These are phyloP conservation scores for Campoplex nolae DNA, from an alignment of 2,888 invertebrate species.

Conservation along the genomic window DNA sequence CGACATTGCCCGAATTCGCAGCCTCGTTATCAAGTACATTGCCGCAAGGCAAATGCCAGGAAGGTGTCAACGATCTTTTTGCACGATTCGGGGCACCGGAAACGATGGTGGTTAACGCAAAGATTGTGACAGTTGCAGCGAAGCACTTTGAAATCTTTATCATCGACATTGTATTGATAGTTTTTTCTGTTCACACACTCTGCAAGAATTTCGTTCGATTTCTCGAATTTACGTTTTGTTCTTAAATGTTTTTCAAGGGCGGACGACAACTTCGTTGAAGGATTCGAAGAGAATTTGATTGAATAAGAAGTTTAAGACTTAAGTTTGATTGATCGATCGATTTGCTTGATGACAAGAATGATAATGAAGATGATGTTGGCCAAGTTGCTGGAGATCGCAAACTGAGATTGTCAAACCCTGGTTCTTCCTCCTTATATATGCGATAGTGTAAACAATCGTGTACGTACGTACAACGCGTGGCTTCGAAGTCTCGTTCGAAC, in stretches of 20 bases:
- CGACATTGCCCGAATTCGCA: slow-evolving; percentile 64
- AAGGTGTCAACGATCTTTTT: slow-evolving; percentile 71
- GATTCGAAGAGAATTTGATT: neutral
- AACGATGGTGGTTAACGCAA: slow-evolving; percentile 37
- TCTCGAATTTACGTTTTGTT: neutral
- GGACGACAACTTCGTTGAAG: neutral
- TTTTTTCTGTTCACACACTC: neutral
- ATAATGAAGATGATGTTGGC: slow-evolving; percentile 67
- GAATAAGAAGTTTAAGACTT: neutral
- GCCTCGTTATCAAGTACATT: slow-evolving; percentile 69
- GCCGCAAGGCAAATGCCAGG: slow-evolving; percentile 82
- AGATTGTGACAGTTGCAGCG: slow-evolving; percentile 9
- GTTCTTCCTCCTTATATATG: slow-evolving; percentile 83
- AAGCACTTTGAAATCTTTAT: slow-evolving; percentile 31
- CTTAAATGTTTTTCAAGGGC: neutral
- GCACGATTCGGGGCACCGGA: slow-evolving; percentile 68
- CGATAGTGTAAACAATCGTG: slow-evolving; percentile 82
- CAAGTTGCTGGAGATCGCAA: slow-evolving; percentile 77
- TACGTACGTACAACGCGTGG: slow-evolving; percentile 76
- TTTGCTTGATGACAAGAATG: neutral
- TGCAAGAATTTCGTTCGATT: neutral
- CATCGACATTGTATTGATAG: slow-evolving; percentile 38
- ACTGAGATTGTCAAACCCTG: slow-evolving; percentile 83
- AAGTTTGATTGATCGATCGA: slow-evolving; percentile 41
- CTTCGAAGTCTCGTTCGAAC: slow-evolving; percentile 76